Evolutionary conservation across 2,888 invertebrate genomes (phyloP), one percentile per base, ranked within the genome.

Genomic region (Plebejus melissa): DNA sequence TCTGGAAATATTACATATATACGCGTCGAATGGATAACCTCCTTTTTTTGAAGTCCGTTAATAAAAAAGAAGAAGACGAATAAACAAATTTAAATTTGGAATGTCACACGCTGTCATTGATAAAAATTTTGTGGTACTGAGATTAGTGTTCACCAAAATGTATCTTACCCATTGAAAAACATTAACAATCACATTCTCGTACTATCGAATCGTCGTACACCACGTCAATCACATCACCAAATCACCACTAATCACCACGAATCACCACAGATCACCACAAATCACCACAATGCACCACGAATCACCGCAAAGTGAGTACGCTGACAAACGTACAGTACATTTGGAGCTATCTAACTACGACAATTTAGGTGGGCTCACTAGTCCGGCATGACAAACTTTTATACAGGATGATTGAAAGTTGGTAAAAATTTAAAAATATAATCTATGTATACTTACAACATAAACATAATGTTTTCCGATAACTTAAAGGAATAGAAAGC

Each of bases 401-500:
- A 76, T 85, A 87, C 81, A 87, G 84, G 81, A 0, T 84, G 86
- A 76, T 57, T 74, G 41, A 7, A 22, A 22, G 22, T 22, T 22
- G 0, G 22, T 22, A 22, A 22, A 22, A 22, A 0, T 22, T 22
- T 22, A 22, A 22, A 22, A 22, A 22, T 22, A 22, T 22, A 22
- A 22, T 22, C 22, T 22, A 22, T 22, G 22, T 22, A 22, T 22
- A 22, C 22, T 22, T 22, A 22, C 22, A 22, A 22, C 22, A 22
- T 22, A 22, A 22, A 22, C 22, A 22, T 22, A 22, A 22, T 22
- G 22, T 22, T 22, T 22, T 22, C 22, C 22, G 22, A 22, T 22
- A 22, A 22, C 22, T 22, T 22, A 22, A 22, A 22, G 22, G 22
- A 22, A 22, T 22, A 22, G 22, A 22, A 22, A 22, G 22, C 22